Base-by-base conservation (phyloP, 2,888 invertebrate species). In the Chouioia cunea region DNA sequence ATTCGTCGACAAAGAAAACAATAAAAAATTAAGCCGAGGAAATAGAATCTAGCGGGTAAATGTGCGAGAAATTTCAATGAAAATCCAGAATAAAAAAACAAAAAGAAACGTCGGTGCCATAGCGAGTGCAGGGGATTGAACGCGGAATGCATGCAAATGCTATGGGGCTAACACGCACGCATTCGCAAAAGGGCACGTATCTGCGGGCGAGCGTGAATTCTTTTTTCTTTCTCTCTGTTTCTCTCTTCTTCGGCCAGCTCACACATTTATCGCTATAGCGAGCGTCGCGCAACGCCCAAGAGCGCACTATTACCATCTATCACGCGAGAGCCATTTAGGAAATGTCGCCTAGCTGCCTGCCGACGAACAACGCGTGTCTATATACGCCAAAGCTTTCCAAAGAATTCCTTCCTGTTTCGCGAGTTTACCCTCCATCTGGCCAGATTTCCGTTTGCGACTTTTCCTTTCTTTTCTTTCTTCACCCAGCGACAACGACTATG, bases 241-340 rank as follows among this genome's bases (percentile, higher is more conserved):
- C 27, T 27, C 27, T 27, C 27, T 27, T 6, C 27, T 27, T 27
- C 27, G 27, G 6, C 27, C 27, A 27, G 27, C 27, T 4, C 27
- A 27, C 27, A 6, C 27, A 6, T 27, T 27, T 27, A 27, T 27
- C 27, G 27, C n/a, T n/a, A n/a, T n/a, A n/a, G n/a, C n/a, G n/a
- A n/a, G n/a, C n/a, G n/a, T n/a, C n/a, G 27, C 27, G 6, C 27
- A 27, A 6, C 3, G 27, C 6, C 27, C 6, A 3, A 6, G 75
- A 73, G 76, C 75, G 75, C 76, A 75, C 79, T 76, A 79, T 79
- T 77, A 79, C 78, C 79, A 78, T 79, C 78, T 79, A 79, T 79
- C 79, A 79, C 78, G 69, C 71, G 73, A 60, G 75, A 68, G 77
- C 77, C 77, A 77, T 78, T 78, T 77, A 77, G 76, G 76, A 79